Base-by-base conservation (phyloP, 2,797 vertebrate species). In the Chaetodon trifasciatus region DNA sequence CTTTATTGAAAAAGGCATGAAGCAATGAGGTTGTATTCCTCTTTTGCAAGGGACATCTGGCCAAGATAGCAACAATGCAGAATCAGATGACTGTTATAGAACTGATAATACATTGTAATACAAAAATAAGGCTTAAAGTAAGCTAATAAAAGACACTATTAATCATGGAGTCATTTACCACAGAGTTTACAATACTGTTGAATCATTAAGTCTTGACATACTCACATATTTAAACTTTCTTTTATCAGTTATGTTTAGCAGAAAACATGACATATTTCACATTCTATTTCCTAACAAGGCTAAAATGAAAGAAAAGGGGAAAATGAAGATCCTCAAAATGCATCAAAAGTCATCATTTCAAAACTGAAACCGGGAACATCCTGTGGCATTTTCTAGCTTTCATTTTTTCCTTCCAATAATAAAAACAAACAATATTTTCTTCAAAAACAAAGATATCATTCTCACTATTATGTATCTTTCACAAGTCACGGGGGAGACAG, bases 401-500 rank as follows among this genome's bases (percentile, higher is more conserved):
- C 0, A 16, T 24, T 78, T 79, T 50, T 9, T 57, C 52, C 77
- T 60, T 67, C 63, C 28, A 75, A 81, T 32, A 32, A 32, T 32
- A 32, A 56, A 85, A 86, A 70, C 57, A 83, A 75, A 70, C 37
- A 73, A 53, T 40, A 44, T 84, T 69, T 79, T 66, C 71, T 70
- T 55, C 7, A 23, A 81, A 88, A 89, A 88, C 70, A 84, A 81
- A 76, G 79, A 76, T 70, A 86, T 75, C 63, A 74, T 60, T 85
- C 62, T 75, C 79, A 84, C 70, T 81, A 87, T 82, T 68, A 86
- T 85, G 83, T 57, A 74, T 86, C 65, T 84, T 85, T 79, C 81
- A 79, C 76, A 83, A 85, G 81, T 83, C 87, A 81, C 56, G 40
- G 76, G 81, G 87, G 85, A 90, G 86, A 87, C 85, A 81, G 79